Evolutionary conservation across 2,888 invertebrate species (phyloP), one percentile per base, ranked within the genome.

Genomic region (Mellilla xanthometata): DNA sequence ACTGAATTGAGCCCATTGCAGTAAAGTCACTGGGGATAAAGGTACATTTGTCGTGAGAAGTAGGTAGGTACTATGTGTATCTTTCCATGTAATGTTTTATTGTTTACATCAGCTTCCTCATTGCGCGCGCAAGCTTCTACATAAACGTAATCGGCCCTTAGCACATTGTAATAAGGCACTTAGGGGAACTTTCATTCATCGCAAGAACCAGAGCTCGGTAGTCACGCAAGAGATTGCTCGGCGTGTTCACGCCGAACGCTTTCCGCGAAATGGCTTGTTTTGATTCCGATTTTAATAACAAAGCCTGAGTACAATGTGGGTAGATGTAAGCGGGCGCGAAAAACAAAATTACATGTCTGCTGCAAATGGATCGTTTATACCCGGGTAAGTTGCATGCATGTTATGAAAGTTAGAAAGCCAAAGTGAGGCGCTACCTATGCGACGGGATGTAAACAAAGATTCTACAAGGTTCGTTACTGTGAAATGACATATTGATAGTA

Each of bases 331-430:
- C 58, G 89, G 90, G 60, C 91, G 91, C 60, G 92, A 93, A 72
- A 88, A 90, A 68, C 90, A 91, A 60, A 83, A 82, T 63, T 93
- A 93, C 73, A 86, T 91, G 57, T 83, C 87, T 41, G 91, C 92
- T 66, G 90, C 90, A 32, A 91, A 91, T 72, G 91, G 90, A 65
- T 91, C 91, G 45, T 92, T 92, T 68, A 91, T 93, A 60, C 93
- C 93, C 3, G 93, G 93, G 93, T 93, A 78, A 91, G 91, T 81
- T 8, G 8, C 24, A n/a, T 8, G 24, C 0, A 9, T 13, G 38
- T 12, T 8, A 1, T 28, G 8, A 29, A 26, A 31, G 0, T 19
- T 23, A 38, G 15, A 32, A 38, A 36, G 15, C 23, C n/a, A 26
- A 10, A 10, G 12, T 12, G 19, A 19, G 31, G 31, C 26, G 39